These are phyloP conservation scores for Micromussa lordhowensis DNA, from an alignment of 92 coral and sea anemone genomes.

Conservation along the genomic window DNA sequence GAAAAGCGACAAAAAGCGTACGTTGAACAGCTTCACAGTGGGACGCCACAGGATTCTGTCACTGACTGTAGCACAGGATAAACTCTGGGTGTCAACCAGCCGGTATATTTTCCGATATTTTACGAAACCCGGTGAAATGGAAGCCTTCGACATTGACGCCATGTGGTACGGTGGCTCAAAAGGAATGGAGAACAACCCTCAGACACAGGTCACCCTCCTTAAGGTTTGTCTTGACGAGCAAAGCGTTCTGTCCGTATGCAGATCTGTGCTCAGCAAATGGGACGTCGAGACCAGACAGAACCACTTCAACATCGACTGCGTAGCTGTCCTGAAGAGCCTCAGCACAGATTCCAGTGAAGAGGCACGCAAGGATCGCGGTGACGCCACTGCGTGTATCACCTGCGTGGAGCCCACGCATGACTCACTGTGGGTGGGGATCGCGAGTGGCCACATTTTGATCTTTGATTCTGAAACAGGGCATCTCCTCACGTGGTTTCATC, in stretches of 20 bases:
- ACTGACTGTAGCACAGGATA: slow-evolving; percentile 67
- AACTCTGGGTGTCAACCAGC: slow-evolving; percentile 87
- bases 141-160: slow-evolving; percentile 91
- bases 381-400: slow-evolving; percentile 72
- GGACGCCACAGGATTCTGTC: slow-evolving; percentile 82
- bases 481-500: slow-evolving; percentile 89
- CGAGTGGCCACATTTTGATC: slow-evolving; percentile 88
- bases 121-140: slow-evolving; percentile 82
- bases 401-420: slow-evolving; percentile 82
- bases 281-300: slow-evolving; percentile 71
- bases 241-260: slow-evolving; percentile 82
- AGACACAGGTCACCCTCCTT: slow-evolving; percentile 71
- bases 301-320: slow-evolving; percentile 76
- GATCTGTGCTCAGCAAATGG: slow-evolving; percentile 90
- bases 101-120: slow-evolving; percentile 84
- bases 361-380: slow-evolving; percentile 22
- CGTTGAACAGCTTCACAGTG: slow-evolving; percentile 55
- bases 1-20: slow-evolving; percentile 77
- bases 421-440: slow-evolving; percentile 93
- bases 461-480: slow-evolving; percentile 74
- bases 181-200: slow-evolving; percentile 81
- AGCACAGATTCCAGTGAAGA: slow-evolving; percentile 15
- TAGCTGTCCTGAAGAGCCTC: slow-evolving; percentile 52
- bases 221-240: slow-evolving; percentile 64
- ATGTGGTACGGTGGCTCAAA: slow-evolving; percentile 88